Conservation (phyloP, 2,113 vertebrate genomes). For the Mirza zaza region DNA sequence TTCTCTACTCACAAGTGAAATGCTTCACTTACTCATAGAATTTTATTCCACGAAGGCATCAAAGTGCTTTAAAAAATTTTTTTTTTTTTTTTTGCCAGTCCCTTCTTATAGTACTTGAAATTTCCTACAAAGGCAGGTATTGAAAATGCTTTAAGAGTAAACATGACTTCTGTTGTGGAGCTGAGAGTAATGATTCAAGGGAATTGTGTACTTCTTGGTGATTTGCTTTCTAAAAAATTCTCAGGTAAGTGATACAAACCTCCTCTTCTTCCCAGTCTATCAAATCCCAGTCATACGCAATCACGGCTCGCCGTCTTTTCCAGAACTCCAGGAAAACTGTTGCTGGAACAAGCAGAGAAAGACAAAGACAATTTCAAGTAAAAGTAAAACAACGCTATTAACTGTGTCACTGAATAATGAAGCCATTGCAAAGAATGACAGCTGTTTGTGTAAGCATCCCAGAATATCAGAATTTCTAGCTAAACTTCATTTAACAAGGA, state of each 20-base stretch:
- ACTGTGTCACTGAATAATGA: neutral
- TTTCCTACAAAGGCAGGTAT: neutral
- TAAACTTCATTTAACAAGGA: neutral
- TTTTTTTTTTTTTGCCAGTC: neutral
- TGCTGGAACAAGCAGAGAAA: conserved; percentile 84
- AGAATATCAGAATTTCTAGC: neutral
- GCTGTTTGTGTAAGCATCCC: neutral
- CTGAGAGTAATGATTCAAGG: neutral
- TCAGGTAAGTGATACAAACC: conserved; percentile 83
- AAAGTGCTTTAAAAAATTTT: neutral
- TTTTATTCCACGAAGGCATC: neutral
- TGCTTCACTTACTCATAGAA: neutral
- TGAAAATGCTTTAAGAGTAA: neutral
- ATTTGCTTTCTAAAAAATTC: neutral
- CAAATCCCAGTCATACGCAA: conserved; percentile 98
- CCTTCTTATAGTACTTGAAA: neutral
- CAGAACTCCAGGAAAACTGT: conserved; percentile 98
- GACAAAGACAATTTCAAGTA: conserved; percentile 48
- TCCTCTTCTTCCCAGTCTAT: conserved; percentile 99
- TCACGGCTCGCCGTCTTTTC: conserved; percentile 95
- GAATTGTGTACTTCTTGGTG: neutral
- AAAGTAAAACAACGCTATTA: neutral
- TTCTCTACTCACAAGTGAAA: neutral
- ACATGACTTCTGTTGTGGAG: neutral
- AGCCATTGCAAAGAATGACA: neutral